Conservation (phyloP, 2,797 vertebrate genomes). For the Notolepis coatsorum region DNA sequence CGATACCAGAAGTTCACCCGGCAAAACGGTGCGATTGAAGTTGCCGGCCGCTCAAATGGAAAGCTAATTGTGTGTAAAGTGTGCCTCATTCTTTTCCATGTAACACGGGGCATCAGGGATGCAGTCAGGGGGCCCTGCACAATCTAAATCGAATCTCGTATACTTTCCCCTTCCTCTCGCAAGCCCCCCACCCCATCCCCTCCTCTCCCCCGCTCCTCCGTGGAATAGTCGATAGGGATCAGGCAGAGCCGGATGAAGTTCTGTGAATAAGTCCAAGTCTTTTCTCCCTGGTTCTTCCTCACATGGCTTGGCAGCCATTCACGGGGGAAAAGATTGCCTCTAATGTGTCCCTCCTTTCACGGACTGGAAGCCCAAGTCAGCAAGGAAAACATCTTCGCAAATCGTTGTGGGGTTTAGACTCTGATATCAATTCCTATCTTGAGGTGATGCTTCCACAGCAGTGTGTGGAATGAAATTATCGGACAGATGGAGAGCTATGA, state of each 20-base stretch:
- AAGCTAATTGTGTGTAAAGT: conserved; percentile 54
- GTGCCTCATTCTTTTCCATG: conserved; percentile 29
- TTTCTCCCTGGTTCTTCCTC: conserved; percentile 9
- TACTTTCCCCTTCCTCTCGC: conserved; percentile 49
- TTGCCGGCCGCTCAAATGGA: conserved; percentile 50
- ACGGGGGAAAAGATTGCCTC: background rate
- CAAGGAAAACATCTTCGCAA: background rate
- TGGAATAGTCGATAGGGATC: conserved; percentile 58
- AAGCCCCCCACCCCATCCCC: too few species aligned
- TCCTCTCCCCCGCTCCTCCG: too few species aligned
- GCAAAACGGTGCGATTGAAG: conserved; percentile 24
- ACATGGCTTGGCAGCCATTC: conserved; percentile 29
- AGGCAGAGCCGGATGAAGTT: conserved; percentile 60
- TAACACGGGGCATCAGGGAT: conserved; percentile 48
- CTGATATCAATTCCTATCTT: conserved; percentile 1
- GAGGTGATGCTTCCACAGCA: background rate
- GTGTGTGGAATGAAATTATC: conserved; percentile 5
- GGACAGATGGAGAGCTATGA: background rate
- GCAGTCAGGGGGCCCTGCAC: conserved; percentile 40
- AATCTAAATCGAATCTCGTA: conserved; percentile 67
- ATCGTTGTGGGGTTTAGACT: conserved; percentile 6
- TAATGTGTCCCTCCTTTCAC: conserved; percentile 28
- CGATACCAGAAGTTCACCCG: conserved; percentile 15
- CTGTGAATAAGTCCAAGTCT: conserved; percentile 37
- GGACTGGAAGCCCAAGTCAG: background rate